Base-by-base conservation (phyloP, 2,888 invertebrate species). In the Morpho achilles region DNA sequence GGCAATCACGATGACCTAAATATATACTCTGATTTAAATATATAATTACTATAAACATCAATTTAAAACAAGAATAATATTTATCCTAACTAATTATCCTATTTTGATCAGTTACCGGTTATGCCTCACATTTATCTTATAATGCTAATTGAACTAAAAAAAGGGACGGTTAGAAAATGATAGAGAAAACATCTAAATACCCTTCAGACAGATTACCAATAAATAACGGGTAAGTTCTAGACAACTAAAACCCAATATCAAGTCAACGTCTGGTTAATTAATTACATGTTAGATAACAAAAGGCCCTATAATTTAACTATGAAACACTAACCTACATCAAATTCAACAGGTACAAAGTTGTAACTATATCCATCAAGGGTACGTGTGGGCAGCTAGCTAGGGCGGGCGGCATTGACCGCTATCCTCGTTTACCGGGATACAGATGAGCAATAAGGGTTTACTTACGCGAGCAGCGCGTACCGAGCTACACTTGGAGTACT, bases 261-360 rank as follows among this genome's bases (percentile, higher is more conserved):
- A 22, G 53, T 46, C 9, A 41, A 41, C 6, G 41, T 41, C 9
- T 53, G 45, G 44, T 32, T 44, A 10, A 53, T 9, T 47, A 46
- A 46, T 41, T 9, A 40, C 53, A 22, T 47, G 46, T 53, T 39
- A 7, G 46, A 40, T 8, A 46, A 41, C 41, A 46, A 53, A 46
- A 22, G 53, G 46, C 16, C 46, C n/a, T 9, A 39, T 47, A 45
- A 16, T 53, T 53, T 53, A 58, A 50, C 44, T 59, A 56, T 56
- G 56, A 67, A 40, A 53, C 56, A 52, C 63, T 67, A 66, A 59
- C 60, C 66, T 60, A 63, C 63, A 71, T 71, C 72, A 76, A 82
- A 80, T 82, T 86, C 87, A 88, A 88, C 87, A 88, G 74, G 76
- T 75, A 69, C 71, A 75, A 69, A 67, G 70, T 73, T 76, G 74